Percentiles rank a stretch among this genome's conserved stretches.
These are phyloP conservation scores for Eulemur rubriventer DNA, from an alignment of 2,797 vertebrate species.

Conservation along the genomic window DNA sequence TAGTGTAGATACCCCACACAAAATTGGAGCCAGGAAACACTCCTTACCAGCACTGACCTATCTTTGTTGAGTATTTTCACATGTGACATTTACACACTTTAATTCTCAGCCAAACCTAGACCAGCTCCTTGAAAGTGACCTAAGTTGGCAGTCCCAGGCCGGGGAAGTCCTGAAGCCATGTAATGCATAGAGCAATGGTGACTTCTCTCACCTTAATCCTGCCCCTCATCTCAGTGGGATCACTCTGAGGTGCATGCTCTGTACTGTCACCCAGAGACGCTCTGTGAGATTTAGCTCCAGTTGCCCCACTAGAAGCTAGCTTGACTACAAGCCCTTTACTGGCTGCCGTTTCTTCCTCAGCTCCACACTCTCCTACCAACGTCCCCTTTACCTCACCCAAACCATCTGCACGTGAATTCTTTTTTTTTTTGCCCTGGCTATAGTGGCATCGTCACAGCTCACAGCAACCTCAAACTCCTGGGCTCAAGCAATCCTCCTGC, in stretches of 20 bases:
- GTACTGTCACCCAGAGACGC: background rate
- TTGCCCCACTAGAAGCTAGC: background rate
- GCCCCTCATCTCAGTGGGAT: too few relatives aligned
- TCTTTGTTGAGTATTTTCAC: background rate
- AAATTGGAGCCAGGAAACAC: background rate
- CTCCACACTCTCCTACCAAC: background rate
- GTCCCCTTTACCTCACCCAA: background rate
- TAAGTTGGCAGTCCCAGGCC: background rate
- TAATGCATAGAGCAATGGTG: rapidly evolving
- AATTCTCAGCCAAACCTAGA: background rate
- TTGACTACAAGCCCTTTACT: background rate
- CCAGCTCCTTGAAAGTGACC: background rate
- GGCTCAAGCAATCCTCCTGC: background rate
- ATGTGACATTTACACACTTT: background rate
- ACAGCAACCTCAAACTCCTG: background rate
- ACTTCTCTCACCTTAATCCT: background rate
- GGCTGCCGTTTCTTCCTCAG: background rate
- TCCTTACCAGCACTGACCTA: background rate
- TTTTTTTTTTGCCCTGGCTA: background rate
- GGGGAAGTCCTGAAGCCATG: background rate
- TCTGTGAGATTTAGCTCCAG: background rate
- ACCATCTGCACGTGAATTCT: too few relatives aligned
- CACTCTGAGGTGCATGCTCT: background rate
- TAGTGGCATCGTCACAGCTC: background rate
- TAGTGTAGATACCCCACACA: background rate